Base-by-base conservation (phyloP, 64 coral and sea anemone genomes). In the Actinia equina region DNA sequence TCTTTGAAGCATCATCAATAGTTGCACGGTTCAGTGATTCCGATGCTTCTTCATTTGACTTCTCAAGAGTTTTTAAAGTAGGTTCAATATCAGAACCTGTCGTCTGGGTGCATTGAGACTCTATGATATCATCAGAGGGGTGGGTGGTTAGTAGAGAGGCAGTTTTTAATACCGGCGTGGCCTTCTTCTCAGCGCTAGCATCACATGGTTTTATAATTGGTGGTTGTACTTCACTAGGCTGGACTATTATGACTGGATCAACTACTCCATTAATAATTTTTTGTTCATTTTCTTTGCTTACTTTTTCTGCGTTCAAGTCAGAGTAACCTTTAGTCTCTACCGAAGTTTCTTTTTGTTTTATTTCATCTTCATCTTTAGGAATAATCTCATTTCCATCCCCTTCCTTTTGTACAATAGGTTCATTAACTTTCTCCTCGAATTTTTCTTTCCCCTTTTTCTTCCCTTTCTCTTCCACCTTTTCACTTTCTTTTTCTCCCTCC, bases 391-490 rank as follows among this genome's bases (percentile, higher is more conserved):
- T 57, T 49, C 52, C 53, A 82, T 52, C 19, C 6, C 15, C 14
- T 49, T 82, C 45, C 43, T 82, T 82, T 74, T 74, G 12, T 26
- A 13, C 69, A 30, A 74, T 14, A 30, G 69, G 4, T 30, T 74
- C 26, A 12, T 74, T 23, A 74, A 41, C 41, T 13, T 13, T 23
- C 18, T 67, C 22, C 37, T 74, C 69, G 41, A 41, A 1, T 13
- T 74, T 74, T 74, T 74, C 69, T 23, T 74, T 74, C 26, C 69
- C 69, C 13, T 41, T 74, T 74, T 74, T 74, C 69, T 74, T 74
- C 69, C 69, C 69, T 74, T 74, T 74, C 69, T 74, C n/a, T 74
- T 74, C 69, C 80, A 82, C 25, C 52, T 82, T 82, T 22, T 82
- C 45, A 20, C 80, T 82, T 82, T 82, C 80, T 52, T 82, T 51